Percentiles rank a stretch among this genome's conserved stretches.
Evolutionary conservation across 2,888 invertebrate genomes (phyloP).

Genomic region (Synanthedon tipuliformis): DNA sequence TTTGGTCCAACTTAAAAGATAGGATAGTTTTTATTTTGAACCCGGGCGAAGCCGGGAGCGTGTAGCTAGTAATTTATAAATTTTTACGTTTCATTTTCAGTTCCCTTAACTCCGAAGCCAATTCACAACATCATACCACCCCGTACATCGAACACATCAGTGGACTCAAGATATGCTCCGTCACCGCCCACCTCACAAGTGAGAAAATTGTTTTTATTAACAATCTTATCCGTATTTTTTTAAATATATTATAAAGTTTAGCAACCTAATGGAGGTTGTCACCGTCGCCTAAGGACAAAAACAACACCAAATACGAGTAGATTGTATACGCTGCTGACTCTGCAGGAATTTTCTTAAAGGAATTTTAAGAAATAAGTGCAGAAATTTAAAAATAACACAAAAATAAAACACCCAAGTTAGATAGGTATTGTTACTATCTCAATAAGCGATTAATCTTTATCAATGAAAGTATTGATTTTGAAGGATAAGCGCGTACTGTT

Average conservation of each 20-base stretch:
- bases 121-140: constrained; percentile 73
- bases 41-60: too few species aligned
- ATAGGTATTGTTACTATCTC: too few species aligned
- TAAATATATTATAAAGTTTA: not conserved
- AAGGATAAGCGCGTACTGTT: constrained; percentile 3
- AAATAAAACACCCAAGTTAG: too few species aligned
- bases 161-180: constrained; percentile 35
- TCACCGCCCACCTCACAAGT: constrained; percentile 48
- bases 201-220: constrained; percentile 37
- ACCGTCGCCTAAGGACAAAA: not conserved
- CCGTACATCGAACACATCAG: constrained; percentile 38
- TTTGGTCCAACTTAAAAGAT: too few species aligned
- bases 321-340: not conserved
- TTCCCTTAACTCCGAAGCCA: constrained; percentile 68
- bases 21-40: too few species aligned
- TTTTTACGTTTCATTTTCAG: constrained; percentile 30
- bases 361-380: not conserved
- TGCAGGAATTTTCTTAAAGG: not conserved
- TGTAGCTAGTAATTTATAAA: not conserved
- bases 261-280: not conserved
- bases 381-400: too few species aligned
- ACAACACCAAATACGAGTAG: not conserved
- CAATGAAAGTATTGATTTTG: constrained; percentile 26
- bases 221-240: constrained; percentile 14
- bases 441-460: constrained; percentile 5